Base-by-base conservation (phyloP, 1,140 invertebrate species). In the Trichomalopsis sarcophagae region DNA sequence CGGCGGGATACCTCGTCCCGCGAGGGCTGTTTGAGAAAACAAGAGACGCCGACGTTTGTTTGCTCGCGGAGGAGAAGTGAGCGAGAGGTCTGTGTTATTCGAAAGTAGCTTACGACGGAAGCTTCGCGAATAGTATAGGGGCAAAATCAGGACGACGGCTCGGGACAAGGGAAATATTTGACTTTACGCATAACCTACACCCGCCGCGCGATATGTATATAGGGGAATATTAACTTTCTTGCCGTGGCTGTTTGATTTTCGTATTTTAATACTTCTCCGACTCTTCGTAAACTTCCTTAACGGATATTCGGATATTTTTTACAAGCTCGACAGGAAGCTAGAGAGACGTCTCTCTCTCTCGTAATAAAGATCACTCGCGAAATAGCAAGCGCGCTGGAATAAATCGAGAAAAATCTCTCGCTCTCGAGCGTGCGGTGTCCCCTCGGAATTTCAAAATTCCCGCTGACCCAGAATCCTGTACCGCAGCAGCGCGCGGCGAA, bases 11-110 rank as follows among this genome's bases (percentile, higher is more conserved):
- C 23, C 17, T 30, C 50, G 55, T n/a, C 55, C 55, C 30, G 17
- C 11, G 55, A 30, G 77, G 21, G 36, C 62, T 44, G 9, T 68
- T 80, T 80, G 78, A 79, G 50, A 79, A 62, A 79, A 66, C 77
- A 30, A n/a, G 55, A 21, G 47, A 27, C 17, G 30, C 9, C 44
- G 55, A 1, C 55, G n/a, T n/a, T 13, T 66, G 77, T 62, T 36
- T 66, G 55, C 27, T 2, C 55, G 77, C 55, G 21, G 17, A 62
- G 55, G 7, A 7, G 17, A 21, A 62, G 55, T 7, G 17, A 21
- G 55, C 6, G 55, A 21, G 55, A 62, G 55, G 17, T 62, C 21
- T n/a, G 21, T 62, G 21, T 62, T 62, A 62, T 62, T 62, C 55
- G 55, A 62, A 62, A 62, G 55, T 62, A 62, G 55, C 55, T 62